These are phyloP conservation scores for Chelon labrosus DNA, from an alignment of 2,797 vertebrate genomes.

Conservation along the genomic window DNA sequence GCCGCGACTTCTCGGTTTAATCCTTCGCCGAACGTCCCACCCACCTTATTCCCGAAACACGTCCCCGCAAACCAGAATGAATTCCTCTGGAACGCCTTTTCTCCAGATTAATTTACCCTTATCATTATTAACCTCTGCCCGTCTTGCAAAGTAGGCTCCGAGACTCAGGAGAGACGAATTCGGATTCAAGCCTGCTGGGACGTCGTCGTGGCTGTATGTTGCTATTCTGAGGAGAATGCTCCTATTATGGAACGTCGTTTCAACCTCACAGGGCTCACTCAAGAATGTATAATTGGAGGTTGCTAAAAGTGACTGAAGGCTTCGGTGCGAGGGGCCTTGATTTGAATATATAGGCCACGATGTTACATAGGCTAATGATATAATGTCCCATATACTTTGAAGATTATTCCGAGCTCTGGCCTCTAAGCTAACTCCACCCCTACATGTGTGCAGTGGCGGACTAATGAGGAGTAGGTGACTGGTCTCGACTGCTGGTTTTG, in stretches of 20 bases:
- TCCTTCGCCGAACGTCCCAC: slow-evolving; percentile 30
- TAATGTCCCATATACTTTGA: slow-evolving; percentile 58
- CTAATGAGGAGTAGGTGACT: slow-evolving; percentile 50
- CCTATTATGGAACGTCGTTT: slow-evolving; percentile 56
- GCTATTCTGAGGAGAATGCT: slow-evolving; percentile 47
- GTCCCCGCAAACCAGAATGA: slow-evolving; percentile 41
- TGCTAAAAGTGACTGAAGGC: slow-evolving; percentile 55
- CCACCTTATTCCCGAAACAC: slow-evolving; percentile 40
- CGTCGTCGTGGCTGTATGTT: slow-evolving; percentile 51
- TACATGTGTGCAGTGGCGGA: slow-evolving; percentile 6
- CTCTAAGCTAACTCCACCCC: slow-evolving; percentile 24
- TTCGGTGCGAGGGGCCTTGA: slow-evolving; percentile 48
- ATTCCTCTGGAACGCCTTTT: slow-evolving; percentile 37
- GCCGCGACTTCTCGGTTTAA: slow-evolving; percentile 23
- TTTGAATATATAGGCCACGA: slow-evolving; percentile 64
- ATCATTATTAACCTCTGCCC: slow-evolving; percentile 76
- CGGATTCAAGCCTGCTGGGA: slow-evolving; percentile 48
- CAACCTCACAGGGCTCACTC: slow-evolving; percentile 61
- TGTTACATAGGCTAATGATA: slow-evolving; percentile 60
- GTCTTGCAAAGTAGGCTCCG: slow-evolving; percentile 65
- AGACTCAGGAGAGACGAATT: slow-evolving; percentile 57
- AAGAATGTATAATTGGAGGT: slow-evolving; percentile 59
- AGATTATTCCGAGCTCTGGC: slow-evolving; percentile 41
- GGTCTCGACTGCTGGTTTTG: slow-evolving; percentile 37
- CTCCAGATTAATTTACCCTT: slow-evolving; percentile 63